These are phyloP conservation scores for Batillaria attramentaria DNA, from an alignment of 1,140 invertebrate species.

Conservation along the genomic window DNA sequence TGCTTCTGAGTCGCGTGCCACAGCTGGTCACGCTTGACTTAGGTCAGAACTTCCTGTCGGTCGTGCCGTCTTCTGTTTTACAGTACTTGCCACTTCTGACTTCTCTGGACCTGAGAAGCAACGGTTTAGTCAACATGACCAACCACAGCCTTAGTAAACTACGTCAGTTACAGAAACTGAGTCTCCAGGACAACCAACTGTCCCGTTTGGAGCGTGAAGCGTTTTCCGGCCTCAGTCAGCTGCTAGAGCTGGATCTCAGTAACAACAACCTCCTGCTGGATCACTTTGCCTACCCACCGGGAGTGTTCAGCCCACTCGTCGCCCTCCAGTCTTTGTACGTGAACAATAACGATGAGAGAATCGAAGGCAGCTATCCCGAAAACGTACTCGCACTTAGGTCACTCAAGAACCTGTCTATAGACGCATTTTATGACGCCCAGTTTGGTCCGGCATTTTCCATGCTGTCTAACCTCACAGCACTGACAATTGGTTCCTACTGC, in stretches of 20 bases:
- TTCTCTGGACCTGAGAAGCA: conserved; percentile 4
- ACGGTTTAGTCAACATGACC: background rate
- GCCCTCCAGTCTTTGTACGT: background rate
- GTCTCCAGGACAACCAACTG: background rate
- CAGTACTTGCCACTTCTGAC: too few species aligned
- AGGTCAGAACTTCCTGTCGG: too few species aligned
- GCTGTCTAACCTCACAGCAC: background rate
- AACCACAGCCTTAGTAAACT: background rate
- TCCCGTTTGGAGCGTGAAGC: background rate
- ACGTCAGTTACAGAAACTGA: background rate
- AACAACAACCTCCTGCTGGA: background rate
- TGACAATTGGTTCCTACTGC: background rate
- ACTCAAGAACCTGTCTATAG: background rate
- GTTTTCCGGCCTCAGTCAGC: background rate
- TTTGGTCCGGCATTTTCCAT: background rate
- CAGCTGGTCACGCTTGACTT: too few species aligned
- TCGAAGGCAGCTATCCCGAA: background rate
- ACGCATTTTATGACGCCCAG: background rate
- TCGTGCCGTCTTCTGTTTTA: too few species aligned
- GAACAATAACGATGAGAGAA: background rate
- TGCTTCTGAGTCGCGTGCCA: too few species aligned
- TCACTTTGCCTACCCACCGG: background rate
- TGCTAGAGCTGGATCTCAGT: conserved; percentile 5
- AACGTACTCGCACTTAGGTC: background rate
- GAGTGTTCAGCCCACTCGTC: background rate